Conservation (phyloP, 2,113 vertebrate species). For the Brachyistius frenatus region DNA sequence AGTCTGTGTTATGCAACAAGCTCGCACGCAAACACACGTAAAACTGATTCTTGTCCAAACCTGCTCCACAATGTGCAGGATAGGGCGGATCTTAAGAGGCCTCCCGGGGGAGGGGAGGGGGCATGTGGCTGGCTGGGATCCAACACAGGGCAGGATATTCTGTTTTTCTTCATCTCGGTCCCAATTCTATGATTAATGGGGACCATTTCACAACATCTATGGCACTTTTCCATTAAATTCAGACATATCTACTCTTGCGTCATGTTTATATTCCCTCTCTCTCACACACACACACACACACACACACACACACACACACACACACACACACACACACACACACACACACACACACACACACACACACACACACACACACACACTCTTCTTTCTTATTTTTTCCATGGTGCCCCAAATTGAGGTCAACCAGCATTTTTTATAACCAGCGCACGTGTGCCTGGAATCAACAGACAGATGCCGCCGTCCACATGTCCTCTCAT, state of each 20-base stretch:
- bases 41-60: conserved; percentile 10
- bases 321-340: background rate
- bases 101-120: background rate
- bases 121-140: background rate
- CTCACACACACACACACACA: background rate
- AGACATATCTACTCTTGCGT: background rate
- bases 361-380: background rate
- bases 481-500: conserved; percentile 31
- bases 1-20: background rate
- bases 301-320: background rate
- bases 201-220: background rate
- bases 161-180: background rate
- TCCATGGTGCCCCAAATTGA: conserved; percentile 77
- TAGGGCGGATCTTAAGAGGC: background rate
- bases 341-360: background rate
- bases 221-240: background rate
- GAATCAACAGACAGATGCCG: conserved; percentile 75
- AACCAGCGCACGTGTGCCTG: conserved; percentile 64
- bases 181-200: background rate
- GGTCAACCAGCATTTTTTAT: conserved; percentile 73
- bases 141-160: background rate
- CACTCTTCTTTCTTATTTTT: conserved; percentile 53
- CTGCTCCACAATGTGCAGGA: conserved; percentile 5
- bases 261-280: background rate
- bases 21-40: background rate